Percentiles rank a stretch among this genome's conserved stretches.
phyloP scores from a whole-genome alignment of 1,140 invertebrate species.

The Drosophila ananassae region DNA sequence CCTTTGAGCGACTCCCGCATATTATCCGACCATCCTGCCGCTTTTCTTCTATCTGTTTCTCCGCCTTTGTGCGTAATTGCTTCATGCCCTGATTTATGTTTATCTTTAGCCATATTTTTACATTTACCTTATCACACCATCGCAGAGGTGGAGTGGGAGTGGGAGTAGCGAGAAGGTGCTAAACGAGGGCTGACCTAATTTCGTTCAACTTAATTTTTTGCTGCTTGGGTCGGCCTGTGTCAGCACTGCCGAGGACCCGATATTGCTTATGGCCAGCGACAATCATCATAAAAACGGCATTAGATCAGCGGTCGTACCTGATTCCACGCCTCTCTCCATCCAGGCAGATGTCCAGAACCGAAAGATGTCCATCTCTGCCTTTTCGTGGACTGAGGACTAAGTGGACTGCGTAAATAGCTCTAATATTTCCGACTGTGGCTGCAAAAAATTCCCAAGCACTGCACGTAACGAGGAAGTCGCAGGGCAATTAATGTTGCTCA shows the following conservation, averaged over 20 bases:
- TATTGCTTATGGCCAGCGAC: constrained; percentile 2
- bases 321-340: constrained; percentile 15
- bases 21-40: constrained; percentile 23
- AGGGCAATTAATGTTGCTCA: constrained; percentile 65
- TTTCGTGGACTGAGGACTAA: background rate
- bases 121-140: constrained; percentile 71
- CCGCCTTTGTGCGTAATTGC: constrained; percentile 62
- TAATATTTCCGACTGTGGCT: background rate
- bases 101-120: constrained; percentile 79
- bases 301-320: constrained; percentile 41
- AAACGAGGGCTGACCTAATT: constrained; percentile 65
- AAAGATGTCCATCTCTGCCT: constrained; percentile 25
- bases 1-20: constrained; percentile 4
- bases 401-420: constrained; percentile 12
- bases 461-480: constrained; percentile 69
- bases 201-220: constrained; percentile 70
- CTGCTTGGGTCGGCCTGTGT: constrained; percentile 20
- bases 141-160: constrained; percentile 3
- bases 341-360: background rate
- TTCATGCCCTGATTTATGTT: constrained; percentile 77
- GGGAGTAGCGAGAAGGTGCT: background rate
- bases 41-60: constrained; percentile 8
- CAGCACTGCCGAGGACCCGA: constrained; percentile 1
- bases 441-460: constrained; percentile 26
- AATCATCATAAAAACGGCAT: constrained; percentile 66